phyloP scores from a whole-genome alignment of 2,888 invertebrate species.

The Lasioglossum lativentre region DNA sequence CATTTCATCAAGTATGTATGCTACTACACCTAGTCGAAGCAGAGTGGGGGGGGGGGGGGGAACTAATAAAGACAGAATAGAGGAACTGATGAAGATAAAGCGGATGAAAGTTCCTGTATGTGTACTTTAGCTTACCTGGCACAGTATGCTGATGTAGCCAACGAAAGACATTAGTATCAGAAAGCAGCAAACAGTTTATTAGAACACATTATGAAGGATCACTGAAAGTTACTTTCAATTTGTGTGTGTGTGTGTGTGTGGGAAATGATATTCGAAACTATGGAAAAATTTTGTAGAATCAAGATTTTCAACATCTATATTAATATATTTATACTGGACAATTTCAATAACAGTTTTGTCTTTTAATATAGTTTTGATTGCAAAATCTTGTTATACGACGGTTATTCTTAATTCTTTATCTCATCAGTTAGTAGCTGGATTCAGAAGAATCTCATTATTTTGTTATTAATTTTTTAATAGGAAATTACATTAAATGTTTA shows the following conservation, averaged over 20 bases:
- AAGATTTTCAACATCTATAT: background rate
- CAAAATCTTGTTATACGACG: too few species aligned
- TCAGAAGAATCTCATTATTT: too few species aligned
- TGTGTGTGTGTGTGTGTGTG: background rate
- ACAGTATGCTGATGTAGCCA: background rate
- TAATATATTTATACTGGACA: background rate
- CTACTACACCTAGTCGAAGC: background rate
- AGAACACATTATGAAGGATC: background rate
- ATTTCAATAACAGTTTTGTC: too few species aligned
- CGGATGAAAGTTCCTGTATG: background rate
- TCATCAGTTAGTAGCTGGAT: too few species aligned
- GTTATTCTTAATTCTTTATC: too few species aligned
- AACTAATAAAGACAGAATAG: slow-evolving; percentile 4
- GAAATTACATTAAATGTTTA: too few species aligned
- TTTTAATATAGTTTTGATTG: too few species aligned
- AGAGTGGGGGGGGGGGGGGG: background rate
- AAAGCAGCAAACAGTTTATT: background rate
- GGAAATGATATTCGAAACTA: background rate
- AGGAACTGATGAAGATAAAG: slow-evolving; percentile 2
- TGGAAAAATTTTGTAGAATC: background rate
- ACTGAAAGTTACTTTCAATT: background rate
- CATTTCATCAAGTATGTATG: background rate
- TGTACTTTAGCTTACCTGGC: background rate
- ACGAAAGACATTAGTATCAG: slow-evolving; percentile 11
- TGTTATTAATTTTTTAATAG: too few species aligned